phyloP scores from a whole-genome alignment of 2,888 invertebrate genomes.

The Corythucha ciliata region DNA sequence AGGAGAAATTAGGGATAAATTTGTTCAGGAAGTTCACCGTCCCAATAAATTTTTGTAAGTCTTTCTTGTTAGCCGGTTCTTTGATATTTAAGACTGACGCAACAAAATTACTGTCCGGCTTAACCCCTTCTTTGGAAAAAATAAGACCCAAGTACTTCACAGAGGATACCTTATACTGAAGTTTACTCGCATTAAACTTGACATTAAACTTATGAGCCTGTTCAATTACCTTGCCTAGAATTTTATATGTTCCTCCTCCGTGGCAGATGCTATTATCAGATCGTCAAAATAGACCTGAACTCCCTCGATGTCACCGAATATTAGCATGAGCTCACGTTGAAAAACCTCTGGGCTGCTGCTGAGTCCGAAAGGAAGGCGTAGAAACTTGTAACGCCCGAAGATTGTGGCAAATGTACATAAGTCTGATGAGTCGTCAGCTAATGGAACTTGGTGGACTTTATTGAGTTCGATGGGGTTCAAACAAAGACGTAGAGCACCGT shows the following conservation, averaged over 20 bases:
- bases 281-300: constrained; percentile 25
- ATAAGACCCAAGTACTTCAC: constrained; percentile 9
- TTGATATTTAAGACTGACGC: not conserved
- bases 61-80: not conserved
- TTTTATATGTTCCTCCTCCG: constrained; percentile 23
- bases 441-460: constrained; percentile 15
- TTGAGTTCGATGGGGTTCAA: constrained; percentile 16
- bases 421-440: constrained; percentile 14
- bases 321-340: constrained; percentile 9
- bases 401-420: constrained; percentile 22
- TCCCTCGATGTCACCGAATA: constrained; percentile 24
- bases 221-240: constrained; percentile 5
- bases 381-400: constrained; percentile 21
- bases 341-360: constrained; percentile 25
- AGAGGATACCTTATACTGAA: constrained; percentile 10
- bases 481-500: constrained; percentile 14
- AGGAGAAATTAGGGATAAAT: constrained; percentile 11
- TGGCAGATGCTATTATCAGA: constrained; percentile 22
- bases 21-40: constrained; percentile 8
- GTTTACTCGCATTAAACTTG: constrained; percentile 10
- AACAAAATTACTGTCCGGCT: not conserved
- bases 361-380: constrained; percentile 23
- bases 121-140: constrained; percentile 1
- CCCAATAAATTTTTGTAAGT: constrained; percentile 7
- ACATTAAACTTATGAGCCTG: constrained; percentile 8